Base-by-base conservation (phyloP, 1,140 invertebrate genomes). In the Gerris buenoi region DNA sequence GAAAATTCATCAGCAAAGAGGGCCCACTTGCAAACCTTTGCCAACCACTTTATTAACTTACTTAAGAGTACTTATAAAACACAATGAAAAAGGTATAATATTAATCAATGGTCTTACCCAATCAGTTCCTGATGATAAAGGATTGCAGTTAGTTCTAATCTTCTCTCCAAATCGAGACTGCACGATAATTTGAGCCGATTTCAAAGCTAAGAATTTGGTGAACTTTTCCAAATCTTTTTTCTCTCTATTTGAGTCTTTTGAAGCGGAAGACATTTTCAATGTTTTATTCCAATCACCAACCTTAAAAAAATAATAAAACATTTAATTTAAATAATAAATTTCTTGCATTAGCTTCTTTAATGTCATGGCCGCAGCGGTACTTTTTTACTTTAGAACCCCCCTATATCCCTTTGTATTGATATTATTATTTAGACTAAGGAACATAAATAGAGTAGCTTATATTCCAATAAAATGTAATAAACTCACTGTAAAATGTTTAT, bases 161-260 rank as follows among this genome's bases (percentile, higher is more conserved):
- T 92, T 94, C 66, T 90, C 86, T 13, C 91, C 91, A 64, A 91
- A 83, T 67, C 93, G 80, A 1, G 89, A 90, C 75, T 95, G 90
- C 5, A 95, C 89, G 68, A 95, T 91, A 18, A 93, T 86, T 79
- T 95, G 91, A 61, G 90, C 85, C 65, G 86, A 84, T 80, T 94
- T 95, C n/a, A 90, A 80, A 0, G 89, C 86, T 66, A 95, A 81
- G 75, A 91, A 91, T 76, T 91, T 93, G 0, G 87, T 88, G 77
- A 91, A 94, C 77, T 90, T 92, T 64, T 92, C 89, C 75, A 94
- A 79, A 71, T 89, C 87, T 71, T 87, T 85, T 80, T 84, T 83
- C 74, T 92, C 87, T 71, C 85, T 84, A 67, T 76, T 79, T 70
- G 79, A 85, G 10, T 59, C 60, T 26, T 27, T 13, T 2, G 28